Conservation (phyloP, 2,113 vertebrate species). For the Spilogale gracilis region DNA sequence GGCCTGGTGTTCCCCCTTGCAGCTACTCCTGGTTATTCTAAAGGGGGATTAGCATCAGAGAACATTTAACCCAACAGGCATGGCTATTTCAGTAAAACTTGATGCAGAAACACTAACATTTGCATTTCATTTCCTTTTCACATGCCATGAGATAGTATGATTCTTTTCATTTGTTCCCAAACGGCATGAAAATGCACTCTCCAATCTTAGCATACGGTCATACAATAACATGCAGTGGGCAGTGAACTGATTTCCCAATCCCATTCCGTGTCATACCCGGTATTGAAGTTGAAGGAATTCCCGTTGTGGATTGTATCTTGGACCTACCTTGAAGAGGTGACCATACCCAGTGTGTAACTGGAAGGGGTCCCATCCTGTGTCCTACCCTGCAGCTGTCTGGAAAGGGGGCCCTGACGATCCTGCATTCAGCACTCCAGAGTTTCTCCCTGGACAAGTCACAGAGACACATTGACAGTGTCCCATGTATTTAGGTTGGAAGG, state of each 20-base stretch:
- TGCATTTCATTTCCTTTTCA: not conserved
- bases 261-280: accelerated
- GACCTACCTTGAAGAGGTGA: not conserved
- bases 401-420: not conserved
- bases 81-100: not conserved
- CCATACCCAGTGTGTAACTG: too few relatives aligned
- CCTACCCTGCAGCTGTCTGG: too few relatives aligned
- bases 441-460: not conserved
- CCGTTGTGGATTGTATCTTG: not conserved
- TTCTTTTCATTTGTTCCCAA: not conserved
- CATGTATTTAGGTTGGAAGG: not conserved
- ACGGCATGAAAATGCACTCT: not conserved
- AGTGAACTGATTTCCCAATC: accelerated
- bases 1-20: accelerated
- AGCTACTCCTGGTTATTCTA: accelerated
- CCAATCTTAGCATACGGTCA: too few relatives aligned
- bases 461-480: accelerated
- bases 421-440: accelerated
- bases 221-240: accelerated
- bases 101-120: too few relatives aligned
- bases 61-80: too few relatives aligned
- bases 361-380: not conserved
- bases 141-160: accelerated
- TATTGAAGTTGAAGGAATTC: too few relatives aligned
- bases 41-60: accelerated